phyloP scores from a whole-genome alignment of 2,113 vertebrate species.

The rabbit (Oryctolagus cuniculus) region mOryCun1.1 NC_091433.1:125970001-125970500 shows the following conservation, averaged over 20 bases:
- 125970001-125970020: no score
- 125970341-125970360: not conserved
- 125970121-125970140: no score
- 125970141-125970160: not conserved
- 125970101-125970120: no score
- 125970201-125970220: not conserved
- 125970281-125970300: not conserved
- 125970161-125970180: not conserved
- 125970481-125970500: constrained; percentile 20
- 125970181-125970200: not conserved
- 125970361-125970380: not conserved
- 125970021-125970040: no score
- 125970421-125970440: not conserved
- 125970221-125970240: not conserved
- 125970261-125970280: not conserved
- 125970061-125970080: no score
- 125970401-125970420: constrained; percentile 3
- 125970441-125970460: not conserved
- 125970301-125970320: not conserved
- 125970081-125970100: no score
- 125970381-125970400: not conserved
- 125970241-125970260: not conserved
- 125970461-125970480: not conserved
- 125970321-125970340: not conserved
- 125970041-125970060: no score